phyloP scores from a whole-genome alignment of 2,113 vertebrate species.

The Poeciliopsis retropinna region DNA sequence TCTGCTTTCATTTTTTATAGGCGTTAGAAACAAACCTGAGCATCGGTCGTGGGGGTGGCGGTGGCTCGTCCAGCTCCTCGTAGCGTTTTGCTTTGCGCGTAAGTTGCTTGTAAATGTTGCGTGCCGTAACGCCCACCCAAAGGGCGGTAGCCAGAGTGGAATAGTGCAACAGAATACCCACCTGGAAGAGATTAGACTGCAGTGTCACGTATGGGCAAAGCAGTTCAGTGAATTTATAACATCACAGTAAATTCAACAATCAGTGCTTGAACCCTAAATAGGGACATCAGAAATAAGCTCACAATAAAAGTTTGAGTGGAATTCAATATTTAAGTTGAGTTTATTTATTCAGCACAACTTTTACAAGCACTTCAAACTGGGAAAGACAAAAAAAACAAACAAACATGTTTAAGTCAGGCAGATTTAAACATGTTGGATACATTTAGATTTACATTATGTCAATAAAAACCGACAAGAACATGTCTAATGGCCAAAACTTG shows the following conservation, averaged over 20 bases:
- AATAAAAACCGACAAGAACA: no score
- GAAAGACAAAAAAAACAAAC: no score
- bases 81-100: slow-evolving; percentile 93
- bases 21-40: slow-evolving; percentile 83
- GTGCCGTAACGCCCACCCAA: slow-evolving; percentile 95
- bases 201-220: neutral
- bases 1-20: no score
- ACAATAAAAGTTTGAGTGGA: neutral
- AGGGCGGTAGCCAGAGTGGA: slow-evolving; percentile 93
- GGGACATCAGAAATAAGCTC: neutral
- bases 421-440: no score
- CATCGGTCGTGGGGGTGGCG: slow-evolving; percentile 94
- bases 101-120: slow-evolving; percentile 98
- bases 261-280: no score
- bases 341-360: no score
- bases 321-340: neutral
- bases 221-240: neutral
- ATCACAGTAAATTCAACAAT: no score
- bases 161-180: slow-evolving; percentile 97
- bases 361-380: no score
- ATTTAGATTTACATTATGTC: no score
- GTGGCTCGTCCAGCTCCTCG: slow-evolving; percentile 93
- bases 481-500: no score
- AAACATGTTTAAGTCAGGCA: no score
- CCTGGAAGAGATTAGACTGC: slow-evolving; percentile 69